A percentile compares a stretch with the other conserved stretches of the same genome.
phyloP scores from a whole-genome alignment of 2,797 vertebrate genomes.

The Neosilurus hyrtlii region DNA sequence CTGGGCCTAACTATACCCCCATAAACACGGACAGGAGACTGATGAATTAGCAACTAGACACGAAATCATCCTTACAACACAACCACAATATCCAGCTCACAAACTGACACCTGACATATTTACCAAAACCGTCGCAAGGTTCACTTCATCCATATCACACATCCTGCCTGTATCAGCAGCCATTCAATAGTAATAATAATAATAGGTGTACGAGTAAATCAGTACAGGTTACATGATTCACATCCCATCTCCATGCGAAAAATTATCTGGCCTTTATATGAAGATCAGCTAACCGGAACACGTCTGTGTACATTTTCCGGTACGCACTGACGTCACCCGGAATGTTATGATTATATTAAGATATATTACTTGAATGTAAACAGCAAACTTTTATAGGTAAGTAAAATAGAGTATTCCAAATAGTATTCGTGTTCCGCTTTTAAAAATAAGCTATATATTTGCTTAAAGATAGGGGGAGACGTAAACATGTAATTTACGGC shows the following conservation, averaged over 20 bases:
- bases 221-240: slow-evolving; percentile 4
- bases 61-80: not conserved
- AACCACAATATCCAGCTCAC: not conserved
- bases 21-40: not conserved
- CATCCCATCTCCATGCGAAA: not conserved
- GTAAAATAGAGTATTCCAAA: not conserved
- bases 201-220: not conserved
- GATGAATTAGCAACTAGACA: not conserved
- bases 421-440: not conserved
- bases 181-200: slow-evolving; percentile 53
- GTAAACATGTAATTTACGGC: not conserved
- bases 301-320: not conserved
- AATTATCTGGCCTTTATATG: not conserved
- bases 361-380: not conserved
- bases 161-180: slow-evolving; percentile 57
- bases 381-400: not conserved
- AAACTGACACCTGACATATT: slow-evolving; percentile 1
- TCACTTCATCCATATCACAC: slow-evolving; percentile 16
- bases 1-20: not conserved
- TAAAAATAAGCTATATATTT: not conserved
- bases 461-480: not conserved
- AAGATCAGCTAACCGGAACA: slow-evolving; percentile 3
- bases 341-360: not conserved
- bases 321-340: not conserved
- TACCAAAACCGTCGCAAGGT: slow-evolving; percentile 7